phyloP scores from a whole-genome alignment of 2,888 invertebrate genomes.

The Coecobrya sp. region DNA sequence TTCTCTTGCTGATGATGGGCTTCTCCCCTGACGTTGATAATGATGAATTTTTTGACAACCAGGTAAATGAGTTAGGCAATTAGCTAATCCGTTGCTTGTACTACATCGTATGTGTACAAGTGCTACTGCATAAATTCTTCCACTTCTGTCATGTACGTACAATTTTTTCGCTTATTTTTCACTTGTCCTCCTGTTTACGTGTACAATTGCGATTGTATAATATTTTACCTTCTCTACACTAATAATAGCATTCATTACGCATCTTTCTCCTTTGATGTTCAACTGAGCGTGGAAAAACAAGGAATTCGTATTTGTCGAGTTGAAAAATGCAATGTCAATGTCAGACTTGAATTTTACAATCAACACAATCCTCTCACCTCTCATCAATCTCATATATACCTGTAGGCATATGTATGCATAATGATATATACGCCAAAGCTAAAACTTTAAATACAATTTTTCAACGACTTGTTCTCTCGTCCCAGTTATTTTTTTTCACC shows the following conservation, averaged over 20 bases:
- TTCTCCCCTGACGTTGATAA: not conserved
- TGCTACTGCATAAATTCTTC: not conserved
- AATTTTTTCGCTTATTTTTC: not conserved
- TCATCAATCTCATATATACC: not conserved
- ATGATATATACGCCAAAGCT: not conserved
- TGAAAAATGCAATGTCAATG: conserved; percentile 66
- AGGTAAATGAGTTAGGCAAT: conserved; percentile 67
- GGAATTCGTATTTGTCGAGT: conserved; percentile 28
- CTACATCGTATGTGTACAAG: not conserved
- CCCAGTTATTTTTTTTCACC: conserved; percentile 13
- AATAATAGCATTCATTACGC: not conserved
- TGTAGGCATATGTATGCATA: not conserved
- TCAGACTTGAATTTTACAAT: conserved; percentile 22
- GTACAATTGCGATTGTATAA: not conserved
- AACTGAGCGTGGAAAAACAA: conserved; percentile 57
- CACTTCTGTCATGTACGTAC: not conserved
- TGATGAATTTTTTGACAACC: not conserved
- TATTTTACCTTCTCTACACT: not conserved
- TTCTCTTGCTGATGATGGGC: not conserved
- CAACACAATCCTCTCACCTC: not conserved
- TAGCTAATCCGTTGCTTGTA: conserved; percentile 56
- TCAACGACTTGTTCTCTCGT: conserved; percentile 13
- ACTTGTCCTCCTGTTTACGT: not conserved
- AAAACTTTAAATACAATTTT: not conserved
- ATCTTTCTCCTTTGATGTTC: conserved; percentile 31